Evolutionary conservation across 2,797 vertebrate genomes (phyloP).

Genomic region (Peromyscus aztecus): DNA sequence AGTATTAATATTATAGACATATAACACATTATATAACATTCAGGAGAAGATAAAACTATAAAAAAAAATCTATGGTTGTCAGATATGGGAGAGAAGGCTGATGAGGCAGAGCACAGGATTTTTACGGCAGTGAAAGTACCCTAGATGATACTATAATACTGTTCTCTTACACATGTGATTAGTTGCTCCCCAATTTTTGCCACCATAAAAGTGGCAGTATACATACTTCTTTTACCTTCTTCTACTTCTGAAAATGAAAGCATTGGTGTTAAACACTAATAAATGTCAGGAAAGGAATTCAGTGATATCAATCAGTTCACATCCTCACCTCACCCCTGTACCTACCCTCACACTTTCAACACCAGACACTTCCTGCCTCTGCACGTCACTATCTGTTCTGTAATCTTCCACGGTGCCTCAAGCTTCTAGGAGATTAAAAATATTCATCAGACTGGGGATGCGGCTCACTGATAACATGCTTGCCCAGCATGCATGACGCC

Average conservation of each 20-base stretch:
- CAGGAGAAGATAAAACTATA: background rate
- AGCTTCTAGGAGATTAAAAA: background rate
- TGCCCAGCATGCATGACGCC: background rate
- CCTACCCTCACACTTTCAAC: background rate
- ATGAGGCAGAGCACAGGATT: no score
- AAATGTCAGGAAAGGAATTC: background rate
- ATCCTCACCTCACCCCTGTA: no score
- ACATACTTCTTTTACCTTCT: background rate
- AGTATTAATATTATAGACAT: background rate
- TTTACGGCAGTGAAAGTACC: background rate
- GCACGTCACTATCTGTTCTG: accelerated
- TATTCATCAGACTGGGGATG: background rate
- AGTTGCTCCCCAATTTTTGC: background rate
- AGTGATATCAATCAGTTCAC: background rate
- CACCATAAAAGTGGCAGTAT: background rate
- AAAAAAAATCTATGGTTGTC: background rate
- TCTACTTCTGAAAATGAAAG: constrained; percentile 22
- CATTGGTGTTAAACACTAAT: background rate
- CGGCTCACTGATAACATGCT: background rate
- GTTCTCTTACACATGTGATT: background rate
- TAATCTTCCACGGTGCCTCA: background rate
- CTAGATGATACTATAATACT: background rate
- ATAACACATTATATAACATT: background rate
- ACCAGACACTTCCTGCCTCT: no score
- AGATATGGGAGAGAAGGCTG: background rate